Evolutionary conservation across 2,888 invertebrate species (phyloP).

Genomic region (Chalcis sispes): DNA sequence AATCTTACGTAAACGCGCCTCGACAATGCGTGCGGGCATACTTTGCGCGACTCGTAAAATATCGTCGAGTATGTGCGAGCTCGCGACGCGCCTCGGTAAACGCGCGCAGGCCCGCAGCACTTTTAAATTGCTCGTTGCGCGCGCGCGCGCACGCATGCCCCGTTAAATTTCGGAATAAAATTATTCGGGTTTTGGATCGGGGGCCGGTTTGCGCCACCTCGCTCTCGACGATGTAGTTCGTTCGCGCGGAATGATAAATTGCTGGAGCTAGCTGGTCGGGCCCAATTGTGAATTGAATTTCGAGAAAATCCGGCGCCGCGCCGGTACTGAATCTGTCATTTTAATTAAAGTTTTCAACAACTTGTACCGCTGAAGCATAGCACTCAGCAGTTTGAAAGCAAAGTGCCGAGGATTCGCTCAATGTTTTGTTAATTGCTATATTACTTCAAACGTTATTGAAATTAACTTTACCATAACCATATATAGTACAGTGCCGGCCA

Average conservation of each 20-base stretch:
- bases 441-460: too few relatives aligned
- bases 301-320: conserved; percentile 21
- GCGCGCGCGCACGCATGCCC: too few relatives aligned
- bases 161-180: conserved; percentile 44
- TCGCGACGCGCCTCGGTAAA: conserved; percentile 6
- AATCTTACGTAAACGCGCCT: conserved; percentile 32
- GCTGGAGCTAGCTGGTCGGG: not conserved
- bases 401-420: too few relatives aligned
- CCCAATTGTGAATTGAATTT: conserved; percentile 19
- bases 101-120: too few relatives aligned
- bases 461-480: too few relatives aligned
- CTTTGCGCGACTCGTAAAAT: conserved; percentile 45
- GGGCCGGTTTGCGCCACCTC: too few relatives aligned
- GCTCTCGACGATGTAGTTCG: not conserved
- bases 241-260: conserved; percentile 20
- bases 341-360: conserved; percentile 32
- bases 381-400: not conserved
- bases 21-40: not conserved
- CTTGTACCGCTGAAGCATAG: not conserved
- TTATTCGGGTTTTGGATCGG: conserved; percentile 10
- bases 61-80: conserved; percentile 18
- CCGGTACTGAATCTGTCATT: conserved; percentile 8
- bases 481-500: too few relatives aligned
- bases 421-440: too few relatives aligned
- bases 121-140: too few relatives aligned